These are phyloP conservation scores for Sebastes wilsoni DNA, from an alignment of 2,797 vertebrate species.

Conservation along the genomic window DNA sequence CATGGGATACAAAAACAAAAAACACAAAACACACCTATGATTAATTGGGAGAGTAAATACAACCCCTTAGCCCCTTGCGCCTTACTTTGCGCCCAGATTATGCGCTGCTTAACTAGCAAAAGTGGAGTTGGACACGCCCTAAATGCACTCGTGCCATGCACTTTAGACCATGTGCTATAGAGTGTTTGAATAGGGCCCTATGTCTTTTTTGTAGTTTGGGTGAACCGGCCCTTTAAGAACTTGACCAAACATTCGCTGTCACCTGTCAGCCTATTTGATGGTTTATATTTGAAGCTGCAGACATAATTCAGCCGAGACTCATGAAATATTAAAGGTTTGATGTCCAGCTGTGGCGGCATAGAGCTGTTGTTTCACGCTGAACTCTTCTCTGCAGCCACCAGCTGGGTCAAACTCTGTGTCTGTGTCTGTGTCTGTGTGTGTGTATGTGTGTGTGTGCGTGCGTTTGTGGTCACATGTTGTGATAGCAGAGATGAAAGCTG, in stretches of 20 bases:
- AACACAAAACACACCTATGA: no score
- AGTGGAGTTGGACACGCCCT: no score
- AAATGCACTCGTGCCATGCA: no score
- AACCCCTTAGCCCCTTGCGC: no score
- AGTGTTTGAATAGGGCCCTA: no score
- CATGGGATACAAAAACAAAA: no score
- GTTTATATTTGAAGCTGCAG: not conserved
- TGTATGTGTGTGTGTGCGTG: constrained; percentile 1
- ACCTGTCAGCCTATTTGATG: not conserved
- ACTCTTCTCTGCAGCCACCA: not conserved
- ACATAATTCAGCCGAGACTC: not conserved
- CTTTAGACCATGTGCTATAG: no score
- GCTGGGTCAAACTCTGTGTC: not conserved
- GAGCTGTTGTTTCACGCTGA: not conserved
- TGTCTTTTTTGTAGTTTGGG: not conserved
- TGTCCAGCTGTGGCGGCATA: not conserved
- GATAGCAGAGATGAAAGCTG: constrained; percentile 1
- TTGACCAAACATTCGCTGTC: not conserved
- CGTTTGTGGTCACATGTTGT: not conserved
- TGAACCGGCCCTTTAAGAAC: not conserved
- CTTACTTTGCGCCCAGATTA: no score
- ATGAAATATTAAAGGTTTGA: not conserved
- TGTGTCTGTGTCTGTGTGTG: not conserved
- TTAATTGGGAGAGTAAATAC: no score
- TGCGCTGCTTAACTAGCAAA: no score